Percentiles rank a stretch among this genome's conserved stretches.
Conservation (phyloP, 1,140 invertebrate species). For the Meloidogyne exigua region DNA sequence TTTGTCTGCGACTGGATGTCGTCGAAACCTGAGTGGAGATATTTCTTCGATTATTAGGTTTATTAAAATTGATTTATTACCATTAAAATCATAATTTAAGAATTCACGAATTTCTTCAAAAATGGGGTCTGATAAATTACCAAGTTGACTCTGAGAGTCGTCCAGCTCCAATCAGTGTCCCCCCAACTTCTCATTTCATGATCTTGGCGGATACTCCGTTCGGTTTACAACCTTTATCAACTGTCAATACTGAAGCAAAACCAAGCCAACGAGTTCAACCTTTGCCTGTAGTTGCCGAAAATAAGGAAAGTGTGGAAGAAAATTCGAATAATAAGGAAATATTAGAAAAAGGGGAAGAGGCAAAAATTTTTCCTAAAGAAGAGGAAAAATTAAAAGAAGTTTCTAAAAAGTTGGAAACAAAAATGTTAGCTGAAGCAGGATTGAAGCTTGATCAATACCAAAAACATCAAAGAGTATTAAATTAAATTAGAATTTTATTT, state of each 20-base stretch:
- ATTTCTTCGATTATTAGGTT: constrained; percentile 95
- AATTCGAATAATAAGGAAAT: neutral
- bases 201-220: constrained; percentile 95
- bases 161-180: constrained; percentile 85
- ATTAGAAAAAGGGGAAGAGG: constrained; percentile 25
- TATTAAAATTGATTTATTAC: neutral
- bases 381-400: constrained; percentile 14
- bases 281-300: constrained; percentile 16
- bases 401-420: constrained; percentile 12
- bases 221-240: constrained; percentile 87
- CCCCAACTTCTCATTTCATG: constrained; percentile 99
- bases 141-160: constrained; percentile 90
- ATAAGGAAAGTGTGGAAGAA: neutral
- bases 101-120: constrained; percentile 90
- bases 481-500: constrained; percentile 29
- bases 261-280: constrained; percentile 27
- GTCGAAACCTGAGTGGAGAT: constrained; percentile 94
- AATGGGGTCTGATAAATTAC: constrained; percentile 98
- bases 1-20: constrained; percentile 92
- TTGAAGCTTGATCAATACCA: constrained; percentile 90
- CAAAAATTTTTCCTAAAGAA: constrained; percentile 25
- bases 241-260: constrained; percentile 68
- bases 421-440: constrained; percentile 69
- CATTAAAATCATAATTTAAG: neutral
- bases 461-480: constrained; percentile 63